These are phyloP conservation scores for Equus quagga DNA, from an alignment of 2,113 vertebrate species.

Conservation along the genomic window DNA sequence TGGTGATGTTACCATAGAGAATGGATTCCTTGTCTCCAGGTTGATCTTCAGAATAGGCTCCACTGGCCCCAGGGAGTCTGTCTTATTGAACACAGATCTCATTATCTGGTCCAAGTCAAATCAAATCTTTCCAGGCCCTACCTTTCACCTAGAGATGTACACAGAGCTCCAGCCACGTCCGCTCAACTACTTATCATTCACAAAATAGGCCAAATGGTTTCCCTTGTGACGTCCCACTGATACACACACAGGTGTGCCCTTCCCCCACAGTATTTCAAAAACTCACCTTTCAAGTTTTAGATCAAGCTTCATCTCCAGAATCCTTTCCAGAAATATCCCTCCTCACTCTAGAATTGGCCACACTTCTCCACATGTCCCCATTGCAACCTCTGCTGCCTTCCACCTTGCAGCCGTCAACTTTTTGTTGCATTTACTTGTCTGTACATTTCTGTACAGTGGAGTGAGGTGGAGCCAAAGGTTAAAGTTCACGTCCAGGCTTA, in stretches of 20 bases:
- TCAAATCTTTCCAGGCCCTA: neutral
- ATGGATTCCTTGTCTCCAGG: neutral
- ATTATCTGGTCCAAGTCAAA: neutral
- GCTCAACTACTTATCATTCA: neutral
- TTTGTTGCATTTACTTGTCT: neutral
- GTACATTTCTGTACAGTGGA: neutral
- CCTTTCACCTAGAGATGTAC: neutral
- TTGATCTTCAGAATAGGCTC: neutral
- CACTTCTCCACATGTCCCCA: neutral
- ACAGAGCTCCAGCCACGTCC: neutral
- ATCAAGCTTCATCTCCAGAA: neutral
- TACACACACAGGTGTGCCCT: neutral
- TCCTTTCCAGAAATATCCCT: neutral
- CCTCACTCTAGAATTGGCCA: neutral
- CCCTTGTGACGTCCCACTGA: neutral
- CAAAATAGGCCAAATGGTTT: neutral
- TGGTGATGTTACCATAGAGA: neutral
- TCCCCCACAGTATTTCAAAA: neutral
- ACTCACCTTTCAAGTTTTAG: slow-evolving; percentile 1
- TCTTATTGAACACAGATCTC: slow-evolving; percentile 11
- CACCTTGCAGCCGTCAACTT: neutral
- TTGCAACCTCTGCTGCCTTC: neutral
- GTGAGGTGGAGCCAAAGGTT: neutral
- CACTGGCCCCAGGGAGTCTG: neutral
- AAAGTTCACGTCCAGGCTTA: slow-evolving; percentile 14